phyloP scores from a whole-genome alignment of 2,797 vertebrate species.

The Tarsius wallacei region DNA sequence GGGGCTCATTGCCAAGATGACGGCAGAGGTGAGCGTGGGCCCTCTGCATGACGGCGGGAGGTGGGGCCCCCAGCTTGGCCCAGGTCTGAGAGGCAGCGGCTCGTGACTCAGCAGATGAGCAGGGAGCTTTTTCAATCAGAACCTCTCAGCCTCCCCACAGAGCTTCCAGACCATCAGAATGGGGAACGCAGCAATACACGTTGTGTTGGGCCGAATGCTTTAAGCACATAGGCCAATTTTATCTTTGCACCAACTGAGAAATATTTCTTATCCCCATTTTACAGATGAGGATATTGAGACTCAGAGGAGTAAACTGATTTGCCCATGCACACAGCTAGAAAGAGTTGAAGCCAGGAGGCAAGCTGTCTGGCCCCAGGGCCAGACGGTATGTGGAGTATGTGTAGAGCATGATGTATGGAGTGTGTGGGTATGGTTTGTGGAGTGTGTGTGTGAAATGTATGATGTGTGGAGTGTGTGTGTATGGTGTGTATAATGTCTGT shows the following conservation, averaged over 20 bases:
- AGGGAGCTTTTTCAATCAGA: background rate
- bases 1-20: conserved; percentile 96
- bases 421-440: background rate
- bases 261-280: background rate
- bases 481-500: background rate
- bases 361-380: background rate
- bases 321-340: background rate
- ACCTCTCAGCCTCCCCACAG: background rate
- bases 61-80: background rate
- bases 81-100: background rate
- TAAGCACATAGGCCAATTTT: background rate
- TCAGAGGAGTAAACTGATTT: background rate
- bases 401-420: background rate
- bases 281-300: background rate
- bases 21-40: conserved; percentile 93
- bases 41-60: background rate
- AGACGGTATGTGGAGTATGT: background rate
- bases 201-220: background rate
- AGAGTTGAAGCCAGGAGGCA: background rate
- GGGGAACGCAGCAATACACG: rapidly evolving
- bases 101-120: background rate
- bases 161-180: background rate
- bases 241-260: background rate
- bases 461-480: background rate
- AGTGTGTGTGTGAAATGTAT: background rate